Base-by-base conservation (phyloP, 1,140 invertebrate genomes). In the Drosophila lowei region DNA sequence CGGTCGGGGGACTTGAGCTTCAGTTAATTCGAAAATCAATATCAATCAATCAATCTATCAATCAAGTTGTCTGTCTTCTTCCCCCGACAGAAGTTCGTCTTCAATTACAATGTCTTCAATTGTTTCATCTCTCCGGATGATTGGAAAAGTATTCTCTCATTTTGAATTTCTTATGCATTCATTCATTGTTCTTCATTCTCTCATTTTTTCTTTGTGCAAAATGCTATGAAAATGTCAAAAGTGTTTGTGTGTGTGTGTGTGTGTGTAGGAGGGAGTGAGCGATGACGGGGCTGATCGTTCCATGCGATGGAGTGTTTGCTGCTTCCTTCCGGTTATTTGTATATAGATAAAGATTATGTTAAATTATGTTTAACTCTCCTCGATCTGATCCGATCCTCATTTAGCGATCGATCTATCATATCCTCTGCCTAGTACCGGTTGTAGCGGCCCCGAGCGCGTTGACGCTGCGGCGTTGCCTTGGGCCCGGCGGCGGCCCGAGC, bases 361-460 rank as follows among this genome's bases (percentile, higher is more conserved):
- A 70, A 77, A 70, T 79, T 66, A 73, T 34, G 48, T 66, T 62
- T 58, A 61, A 64, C 55, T 70, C 13, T 50, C 30, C 52, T 48
- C 15, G 60, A 41, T 30, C 21, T 18, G 16, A 23, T 38, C 34
- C 11, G 34, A 38, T 38, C 3, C 11, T 13, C 11, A 11, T 38
- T 13, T 13, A 2, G 4, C 3, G 2, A 4, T 38, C 34, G 11
- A 5, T 38, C 11, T 3, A 5, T 13, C 9, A 4, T 11, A 34
- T 34, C 21, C 21, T 53, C 21, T 38, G 46, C 53, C 57, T 91
- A 91, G 56, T 89, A 91, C 57, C 90, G 75, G 58, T 90, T 91
- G 78, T 91, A 91, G 28, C 90, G 83, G 15, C 89, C 89, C 30
- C 90, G 88, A 2, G 86, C 86, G 30, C 90, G 90, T 56, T 85